Base-by-base conservation (phyloP, 2,888 invertebrate genomes). In the Dorcus hopei region DNA sequence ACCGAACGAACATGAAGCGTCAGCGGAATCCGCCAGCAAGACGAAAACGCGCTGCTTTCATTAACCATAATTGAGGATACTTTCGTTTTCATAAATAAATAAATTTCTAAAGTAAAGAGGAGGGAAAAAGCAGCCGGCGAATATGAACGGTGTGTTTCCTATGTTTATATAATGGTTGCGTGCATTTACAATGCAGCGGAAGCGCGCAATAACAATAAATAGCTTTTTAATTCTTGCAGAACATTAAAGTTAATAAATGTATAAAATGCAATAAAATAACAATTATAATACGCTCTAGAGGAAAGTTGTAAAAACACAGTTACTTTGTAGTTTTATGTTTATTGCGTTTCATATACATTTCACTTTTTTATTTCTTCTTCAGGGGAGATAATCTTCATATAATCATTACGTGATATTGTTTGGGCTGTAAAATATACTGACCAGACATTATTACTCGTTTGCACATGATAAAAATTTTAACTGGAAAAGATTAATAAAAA, bases 171-270 rank as follows among this genome's bases (percentile, higher is more conserved):
- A 71, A 72, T 60, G 65, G 66, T 72, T 69, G 72, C 72, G 71
- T 72, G 72, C 61, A 56, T 56, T 59, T 59, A 73, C 71, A 72
- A 72, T 71, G 65, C 66, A 70, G 57, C 72, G 73, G 73, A 73
- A 72, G 72, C 62, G 61, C 61, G 61, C 67, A 60, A 64, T 68
- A 66, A 67, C 65, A 67, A 67, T 68, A 69, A 69, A 67, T 65
- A 61, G 65, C 63, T 65, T 69, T 68, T 69, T 67, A 69, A 66
- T 67, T 66, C 65, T 62, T 66, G 50, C 61, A 55, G 59, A 51
- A 59, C 52, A 43, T 52, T 42, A 51, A 45, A 40, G 41, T 40
- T 43, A 53, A 57, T 52, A 33, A 38, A 55, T 26, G 23, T 40
- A 23, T 40, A 48, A 11, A 57, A 58, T 54, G 48, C 52, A 56